Evolutionary conservation across 1,140 invertebrate species (phyloP), one percentile per base, ranked within the genome.

Genomic region (Drosophila sp.): DNA sequence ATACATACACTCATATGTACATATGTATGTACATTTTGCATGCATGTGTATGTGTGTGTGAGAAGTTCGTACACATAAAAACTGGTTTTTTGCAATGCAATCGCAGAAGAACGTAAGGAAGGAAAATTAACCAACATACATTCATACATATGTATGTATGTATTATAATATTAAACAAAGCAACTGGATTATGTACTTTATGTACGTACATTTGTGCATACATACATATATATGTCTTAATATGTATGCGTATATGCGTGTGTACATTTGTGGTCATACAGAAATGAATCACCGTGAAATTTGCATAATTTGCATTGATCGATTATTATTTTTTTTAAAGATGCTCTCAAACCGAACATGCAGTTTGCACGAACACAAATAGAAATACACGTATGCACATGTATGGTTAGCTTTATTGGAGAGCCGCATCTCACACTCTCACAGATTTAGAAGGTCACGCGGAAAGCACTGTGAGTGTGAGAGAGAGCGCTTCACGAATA

Each of bases 41-140:
- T 40, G 7, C 50, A 2, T 56, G 16, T 59, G n/a, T 53, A 6
- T 18, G 34, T 69, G 25, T 67, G 25, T 48, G 9, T 58, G 11
- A 2, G n/a, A 38, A 3, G 11, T 38, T 8, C 13, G 36, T 38
- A 38, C 36, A 38, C 34, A 38, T 56, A n/a, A 50, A 34, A 72
- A 72, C 69, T 50, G 69, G 69, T 72, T 72, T 38, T 72, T 58
- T 51, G 62, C 69, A 66, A 72, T 66, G 69, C 69, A 72, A 66
- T 72, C 69, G 69, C 62, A 72, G 62, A 36, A 45, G 46, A 13
- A 18, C n/a, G n/a, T n/a, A 21, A n/a, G 5, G 1, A 29, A 61
- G 13, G 32, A 43, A 38, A n/a, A n/a, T n/a, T n/a, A n/a, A n/a
- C n/a, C n/a, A n/a, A n/a, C n/a, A n/a, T n/a, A n/a, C n/a, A n/a